Conservation (phyloP, 2,888 invertebrate genomes). For the Aleiodes alternator region DNA sequence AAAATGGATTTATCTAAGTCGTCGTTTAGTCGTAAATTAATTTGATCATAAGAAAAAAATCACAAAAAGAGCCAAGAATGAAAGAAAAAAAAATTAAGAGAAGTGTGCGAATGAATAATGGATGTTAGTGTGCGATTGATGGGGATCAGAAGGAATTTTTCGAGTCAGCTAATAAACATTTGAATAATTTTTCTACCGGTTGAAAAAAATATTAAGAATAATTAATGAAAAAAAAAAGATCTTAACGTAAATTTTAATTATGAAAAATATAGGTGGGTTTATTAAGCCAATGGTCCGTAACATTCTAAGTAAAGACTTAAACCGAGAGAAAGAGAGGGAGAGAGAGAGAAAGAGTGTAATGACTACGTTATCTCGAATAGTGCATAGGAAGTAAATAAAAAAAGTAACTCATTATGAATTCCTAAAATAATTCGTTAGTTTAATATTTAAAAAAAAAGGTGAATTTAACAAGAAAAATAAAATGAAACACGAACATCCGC, state of each 20-base stretch:
- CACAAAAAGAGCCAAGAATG: constrained; percentile 51
- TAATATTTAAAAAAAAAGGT: constrained; percentile 30
- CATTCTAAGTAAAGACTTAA: constrained; percentile 35
- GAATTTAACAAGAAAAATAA: constrained; percentile 34
- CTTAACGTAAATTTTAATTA: constrained; percentile 33
- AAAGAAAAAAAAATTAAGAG: constrained; percentile 48
- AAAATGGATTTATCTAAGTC: constrained; percentile 63
- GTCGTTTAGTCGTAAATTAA: constrained; percentile 68
- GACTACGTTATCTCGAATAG: constrained; percentile 37
- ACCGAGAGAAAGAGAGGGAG: constrained; percentile 20
- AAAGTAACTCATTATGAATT: constrained; percentile 48
- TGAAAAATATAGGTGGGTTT: constrained; percentile 18
- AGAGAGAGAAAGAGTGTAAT: constrained; percentile 34
- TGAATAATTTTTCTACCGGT: constrained; percentile 42
- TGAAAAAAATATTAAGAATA: neutral
- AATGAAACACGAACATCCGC: constrained; percentile 61
- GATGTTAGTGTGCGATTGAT: constrained; percentile 3
- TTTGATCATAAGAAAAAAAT: constrained; percentile 59
- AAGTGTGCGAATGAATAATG: constrained; percentile 7
- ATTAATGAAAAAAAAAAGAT: constrained; percentile 8
- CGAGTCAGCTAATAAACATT: constrained; percentile 34
- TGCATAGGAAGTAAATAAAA: constrained; percentile 31
- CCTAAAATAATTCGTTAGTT: constrained; percentile 42
- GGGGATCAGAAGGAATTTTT: constrained; percentile 23
- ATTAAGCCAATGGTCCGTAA: constrained; percentile 29